A percentile compares a stretch with the other conserved stretches of the same genome.
These are phyloP conservation scores for Protobothrops flavoviridis DNA, from an alignment of 2,113 vertebrate species.

Conservation along the genomic window DNA sequence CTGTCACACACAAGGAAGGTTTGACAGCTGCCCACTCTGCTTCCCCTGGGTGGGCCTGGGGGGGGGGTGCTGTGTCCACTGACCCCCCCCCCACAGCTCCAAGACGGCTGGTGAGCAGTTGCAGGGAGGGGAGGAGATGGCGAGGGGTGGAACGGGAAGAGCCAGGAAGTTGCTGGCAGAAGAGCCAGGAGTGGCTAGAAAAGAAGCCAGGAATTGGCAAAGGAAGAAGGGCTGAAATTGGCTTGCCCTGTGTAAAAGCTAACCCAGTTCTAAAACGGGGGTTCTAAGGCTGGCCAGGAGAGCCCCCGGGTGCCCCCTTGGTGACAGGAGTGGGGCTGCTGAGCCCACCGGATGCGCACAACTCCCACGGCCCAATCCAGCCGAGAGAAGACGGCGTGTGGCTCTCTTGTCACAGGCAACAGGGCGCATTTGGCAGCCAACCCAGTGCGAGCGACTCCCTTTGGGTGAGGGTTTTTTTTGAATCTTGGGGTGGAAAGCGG, in stretches of 20 bases:
- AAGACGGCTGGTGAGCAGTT: background rate
- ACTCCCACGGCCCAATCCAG: background rate
- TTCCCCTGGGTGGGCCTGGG: background rate
- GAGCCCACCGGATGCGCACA: background rate
- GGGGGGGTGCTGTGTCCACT: accelerated
- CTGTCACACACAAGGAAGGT: background rate
- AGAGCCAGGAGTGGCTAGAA: no score
- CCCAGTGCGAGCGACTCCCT: background rate
- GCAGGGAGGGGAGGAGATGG: background rate
- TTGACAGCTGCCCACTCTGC: background rate
- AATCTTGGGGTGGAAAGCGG: slow-evolving; percentile 61
- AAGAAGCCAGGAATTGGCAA: background rate
- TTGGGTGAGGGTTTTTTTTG: slow-evolving; percentile 53
- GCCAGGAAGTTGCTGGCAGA: no score
- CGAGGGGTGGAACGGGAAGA: no score
- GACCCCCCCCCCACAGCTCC: background rate
- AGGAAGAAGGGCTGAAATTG: background rate
- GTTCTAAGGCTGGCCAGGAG: background rate
- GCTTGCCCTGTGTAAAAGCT: background rate
- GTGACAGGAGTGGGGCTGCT: background rate
- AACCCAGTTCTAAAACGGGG: background rate
- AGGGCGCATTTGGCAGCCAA: background rate
- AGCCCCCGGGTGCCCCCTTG: background rate
- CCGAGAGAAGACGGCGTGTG: background rate
- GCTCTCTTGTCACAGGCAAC: background rate